Base-by-base conservation (phyloP, 2,888 invertebrate species). In the Graphium colonna region DNA sequence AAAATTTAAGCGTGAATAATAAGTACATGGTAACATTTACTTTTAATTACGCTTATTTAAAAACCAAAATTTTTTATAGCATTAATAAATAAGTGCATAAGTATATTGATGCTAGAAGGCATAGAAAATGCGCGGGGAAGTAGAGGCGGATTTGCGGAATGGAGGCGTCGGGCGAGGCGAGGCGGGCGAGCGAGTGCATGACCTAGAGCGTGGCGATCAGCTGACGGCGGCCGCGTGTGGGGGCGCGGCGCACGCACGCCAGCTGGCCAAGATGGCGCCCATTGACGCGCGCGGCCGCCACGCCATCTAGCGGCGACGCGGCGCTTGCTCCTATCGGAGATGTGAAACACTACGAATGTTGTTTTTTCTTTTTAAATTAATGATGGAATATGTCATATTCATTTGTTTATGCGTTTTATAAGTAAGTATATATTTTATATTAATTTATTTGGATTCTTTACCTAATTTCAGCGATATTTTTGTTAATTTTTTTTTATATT, bases 181-280 rank as follows among this genome's bases (percentile, higher is more conserved):
- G 26, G 26, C 26, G 4, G 26, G 7, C 28, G 12, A 12, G 36
- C 44, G 51, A 44, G 51, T 44, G 55, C 59, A 40, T 41, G 57
- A 59, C 63, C 55, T 56, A 56, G 56, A 55, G 51, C 54, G 55
- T 51, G 52, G 71, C 76, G 81, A 83, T 84, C 87, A 86, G 87
- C 87, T 86, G 86, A 80, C 70, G 69, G 65, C 61, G 65, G 62
- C 33, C 60, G 62, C 60, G 58, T 52, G 68, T 59, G 68, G 69
- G 64, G 69, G 71, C 65, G 69, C 68, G 69, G 36, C 56, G 40
- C 59, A 53, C 61, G 47, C 60, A 53, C 56, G 38, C 54, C 77
- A 77, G 75, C 77, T 76, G 79, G 71, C 67, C 53, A 64, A 63
- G 65, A 67, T 65, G 65, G 58, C 64, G 62, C 60, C 58, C 33